A percentile compares a stretch with the other conserved stretches of the same genome.
phyloP scores from a whole-genome alignment of 2,888 invertebrate genomes.

The Pycnomerus fuliginosus region DNA sequence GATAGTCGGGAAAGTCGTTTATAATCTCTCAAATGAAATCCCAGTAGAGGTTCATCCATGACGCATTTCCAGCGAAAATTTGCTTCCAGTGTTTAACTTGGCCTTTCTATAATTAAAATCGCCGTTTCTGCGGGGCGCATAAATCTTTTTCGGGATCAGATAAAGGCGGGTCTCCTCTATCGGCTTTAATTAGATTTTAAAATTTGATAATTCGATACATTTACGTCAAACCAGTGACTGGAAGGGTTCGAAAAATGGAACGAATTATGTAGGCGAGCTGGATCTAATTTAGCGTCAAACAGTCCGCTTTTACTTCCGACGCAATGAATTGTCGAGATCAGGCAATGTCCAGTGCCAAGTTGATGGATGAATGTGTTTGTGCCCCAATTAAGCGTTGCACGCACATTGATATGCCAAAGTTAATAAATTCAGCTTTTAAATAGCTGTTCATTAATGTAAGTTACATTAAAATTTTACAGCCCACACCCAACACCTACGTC shows the following conservation, averaged over 20 bases:
- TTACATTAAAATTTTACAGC: no score
- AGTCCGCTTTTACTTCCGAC: conserved; percentile 39
- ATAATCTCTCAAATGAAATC: conserved; percentile 9
- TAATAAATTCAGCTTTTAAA: conserved; percentile 31
- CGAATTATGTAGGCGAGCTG: conserved; percentile 28
- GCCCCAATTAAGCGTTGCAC: conserved; percentile 43
- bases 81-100: conserved; percentile 2
- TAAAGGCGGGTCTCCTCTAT: conserved; percentile 12
- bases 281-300: conserved; percentile 37
- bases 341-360: conserved; percentile 46
- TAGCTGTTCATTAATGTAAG: conserved; percentile 8
- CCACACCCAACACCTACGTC: no score
- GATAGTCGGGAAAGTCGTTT: conserved; percentile 19
- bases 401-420: conserved; percentile 37
- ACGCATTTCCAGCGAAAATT: conserved; percentile 2
- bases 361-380: conserved; percentile 50
- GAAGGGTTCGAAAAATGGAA: conserved; percentile 20
- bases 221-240: conserved; percentile 18
- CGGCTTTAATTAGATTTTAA: conserved; percentile 25
- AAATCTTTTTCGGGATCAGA: conserved; percentile 18
- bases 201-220: conserved; percentile 24
- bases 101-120: conserved; percentile 15
- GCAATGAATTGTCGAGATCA: conserved; percentile 42
- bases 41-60: conserved; percentile 8
- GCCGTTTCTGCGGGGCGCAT: conserved; percentile 11